Evolutionary conservation across 2,888 invertebrate species (phyloP), one percentile per base, ranked within the genome.

Genomic region (Scaptodrosophila latifasciaeformis): DNA sequence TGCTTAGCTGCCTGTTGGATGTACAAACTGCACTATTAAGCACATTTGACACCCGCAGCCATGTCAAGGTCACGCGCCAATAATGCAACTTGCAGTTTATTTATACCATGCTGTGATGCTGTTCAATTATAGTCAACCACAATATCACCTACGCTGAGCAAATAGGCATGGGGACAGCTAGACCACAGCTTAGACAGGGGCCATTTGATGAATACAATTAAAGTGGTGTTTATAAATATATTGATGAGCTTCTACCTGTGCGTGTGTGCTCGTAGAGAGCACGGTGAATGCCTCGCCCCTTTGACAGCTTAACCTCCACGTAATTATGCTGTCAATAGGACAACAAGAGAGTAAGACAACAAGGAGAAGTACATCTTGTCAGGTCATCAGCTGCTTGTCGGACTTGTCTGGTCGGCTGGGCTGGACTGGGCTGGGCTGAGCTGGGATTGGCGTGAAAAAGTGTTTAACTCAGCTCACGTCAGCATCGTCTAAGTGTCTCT

Each of bases 321-420:
- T 81, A 79, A 81, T 74, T 81, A 81, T 76, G 81, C 76, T 74
- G 79, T 78, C 72, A 81, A 74, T 72, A 78, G 62, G 77, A 59
- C 45, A 42, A 43, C 17, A 24, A 13, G 9, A 53, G 13, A 37
- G 18, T 30, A 35, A 55, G 44, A 44, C 19, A 40, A n/a, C n/a
- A n/a, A n/a, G n/a, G n/a, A 59, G 66, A 10, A 15, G 37, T 10
- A 66, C 66, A 63, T 13, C 13, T 34, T 34, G 12, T 34, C 34
- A 34, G 34, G 34, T 67, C 76, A 70, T 74, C 78, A 63, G 61
- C 65, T 61, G 65, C 50, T 61, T 57, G 64, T 54, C 63, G 12
- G 35, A 15, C 30, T 17, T 49, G 34, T 34, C 34, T 34, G 15
- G 24, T 43, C 42, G 29, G 19, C 13, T 42, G n/a, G 10, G n/a